Base-by-base conservation (phyloP, 2,888 invertebrate genomes). In the Spodoptera picta region DNA sequence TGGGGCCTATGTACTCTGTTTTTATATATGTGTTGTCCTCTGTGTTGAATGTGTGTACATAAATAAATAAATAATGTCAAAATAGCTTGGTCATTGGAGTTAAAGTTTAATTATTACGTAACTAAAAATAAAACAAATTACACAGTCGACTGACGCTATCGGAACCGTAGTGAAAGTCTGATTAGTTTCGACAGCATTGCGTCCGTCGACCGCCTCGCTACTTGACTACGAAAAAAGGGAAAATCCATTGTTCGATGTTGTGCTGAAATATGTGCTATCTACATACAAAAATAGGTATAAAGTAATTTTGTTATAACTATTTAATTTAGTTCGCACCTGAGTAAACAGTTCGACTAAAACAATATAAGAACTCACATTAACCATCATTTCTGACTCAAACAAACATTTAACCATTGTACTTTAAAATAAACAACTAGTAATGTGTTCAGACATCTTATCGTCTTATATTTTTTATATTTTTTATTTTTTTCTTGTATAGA, bases 161-260 rank as follows among this genome's bases (percentile, higher is more conserved):
- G 49, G 61, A 69, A 68, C 52, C 45, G 53, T 7, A 73, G 75
- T 65, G 74, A 81, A 81, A 79, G 79, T 56, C 19, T 36, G 65
- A 65, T 69, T 64, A 42, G 54, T 78, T 61, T 23, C 45, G 54
- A 51, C 44, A 57, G 42, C 10, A 55, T 80, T 64, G 75, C 75
- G 54, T 61, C 61, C 66, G 62, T 70, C 62, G 49, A 54, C 53
- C 67, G 56, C 59, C 61, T 59, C 65, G 59, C 73, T 65, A 79
- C 67, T 42, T 44, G 19, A 52, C 58, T 59, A 70, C 50, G 70
- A 61, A 66, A 77, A 64, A 52, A 1, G 11, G 41, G 43, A 55
- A 64, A 60, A 48, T 31, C 50, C 10, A 70, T 53, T 69, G 64
- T 56, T 54, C 41, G 43, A 54, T 52, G 19, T 53, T 50, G 27